Evolutionary conservation across 1,140 invertebrate species (phyloP).

Genomic region (Tribolium castaneum): DNA sequence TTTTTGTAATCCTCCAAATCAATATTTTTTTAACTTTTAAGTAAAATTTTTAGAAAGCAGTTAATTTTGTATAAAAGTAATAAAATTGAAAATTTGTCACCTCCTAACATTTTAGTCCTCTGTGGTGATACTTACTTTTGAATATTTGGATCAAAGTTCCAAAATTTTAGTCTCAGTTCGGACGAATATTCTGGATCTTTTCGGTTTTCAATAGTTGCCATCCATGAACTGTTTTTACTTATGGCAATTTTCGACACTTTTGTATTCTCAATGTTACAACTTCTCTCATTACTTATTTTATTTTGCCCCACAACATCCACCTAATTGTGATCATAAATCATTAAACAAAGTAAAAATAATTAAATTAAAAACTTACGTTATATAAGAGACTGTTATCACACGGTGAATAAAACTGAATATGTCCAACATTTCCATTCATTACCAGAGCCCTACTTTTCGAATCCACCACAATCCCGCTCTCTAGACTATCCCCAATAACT

Average conservation of each 20-base stretch:
- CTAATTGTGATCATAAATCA: constrained; percentile 62
- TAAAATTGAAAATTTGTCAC: too few species aligned
- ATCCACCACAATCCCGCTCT: constrained; percentile 76
- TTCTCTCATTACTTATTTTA: constrained; percentile 73
- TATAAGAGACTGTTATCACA: constrained; percentile 75
- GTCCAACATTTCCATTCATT: constrained; percentile 81
- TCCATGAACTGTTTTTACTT: constrained; percentile 77
- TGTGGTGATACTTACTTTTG: constrained; percentile 70
- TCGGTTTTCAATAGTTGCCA: constrained; percentile 81
- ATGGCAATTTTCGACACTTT: constrained; percentile 77
- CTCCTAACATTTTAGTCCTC: not conserved
- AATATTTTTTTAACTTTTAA: too few species aligned
- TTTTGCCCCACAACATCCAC: constrained; percentile 82
- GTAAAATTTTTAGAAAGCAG: too few species aligned
- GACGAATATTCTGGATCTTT: constrained; percentile 68
- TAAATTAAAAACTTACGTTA: constrained; percentile 73
- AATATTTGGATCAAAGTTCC: constrained; percentile 72
- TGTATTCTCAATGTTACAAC: constrained; percentile 72
- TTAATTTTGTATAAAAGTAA: too few species aligned
- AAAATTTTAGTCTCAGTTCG: constrained; percentile 84
- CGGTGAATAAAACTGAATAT: constrained; percentile 84
- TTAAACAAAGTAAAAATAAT: too few species aligned
- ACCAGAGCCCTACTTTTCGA: constrained; percentile 75
- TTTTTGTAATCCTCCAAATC: too few species aligned
- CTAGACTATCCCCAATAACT: constrained; percentile 70